Percentiles rank a stretch among this genome's conserved stretches.
phyloP scores from a whole-genome alignment of 2,113 vertebrate species.

The Microcebus murinus region DNA sequence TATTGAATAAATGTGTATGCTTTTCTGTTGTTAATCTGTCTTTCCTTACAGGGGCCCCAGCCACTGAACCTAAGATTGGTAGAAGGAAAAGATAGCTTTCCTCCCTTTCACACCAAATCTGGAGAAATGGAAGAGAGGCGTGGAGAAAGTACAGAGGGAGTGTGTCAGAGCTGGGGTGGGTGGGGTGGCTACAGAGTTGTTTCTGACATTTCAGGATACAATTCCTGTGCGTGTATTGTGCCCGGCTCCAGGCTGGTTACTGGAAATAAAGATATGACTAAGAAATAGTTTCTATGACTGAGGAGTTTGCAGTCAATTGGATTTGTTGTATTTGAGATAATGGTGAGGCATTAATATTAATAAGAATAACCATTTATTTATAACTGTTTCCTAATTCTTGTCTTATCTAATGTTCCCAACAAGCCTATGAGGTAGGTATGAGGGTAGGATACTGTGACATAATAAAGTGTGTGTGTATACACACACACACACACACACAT shows the following conservation, averaged over 20 bases:
- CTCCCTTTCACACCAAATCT: background rate
- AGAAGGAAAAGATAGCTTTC: background rate
- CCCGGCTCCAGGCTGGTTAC: background rate
- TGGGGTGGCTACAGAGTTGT: fast-evolving
- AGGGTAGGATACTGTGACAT: background rate
- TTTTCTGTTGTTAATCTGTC: background rate
- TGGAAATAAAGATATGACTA: background rate
- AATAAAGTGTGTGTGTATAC: background rate
- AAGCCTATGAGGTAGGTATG: background rate
- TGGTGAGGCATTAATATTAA: background rate
- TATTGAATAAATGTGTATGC: background rate
- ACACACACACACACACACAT: too few relatives aligned
- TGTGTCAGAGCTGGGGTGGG: background rate
- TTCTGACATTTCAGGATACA: background rate
- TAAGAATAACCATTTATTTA: background rate
- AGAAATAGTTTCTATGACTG: background rate
- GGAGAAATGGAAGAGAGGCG: background rate
- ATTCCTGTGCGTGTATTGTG: background rate
- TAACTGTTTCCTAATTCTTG: background rate
- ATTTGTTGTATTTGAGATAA: background rate
- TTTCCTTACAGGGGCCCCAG: background rate
- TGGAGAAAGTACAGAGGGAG: background rate
- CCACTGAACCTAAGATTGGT: background rate
- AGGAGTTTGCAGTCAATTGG: background rate
- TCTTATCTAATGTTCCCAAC: background rate